Evolutionary conservation across 2,113 vertebrate genomes (phyloP).

Genomic region (Cavia porcellus): DNA sequence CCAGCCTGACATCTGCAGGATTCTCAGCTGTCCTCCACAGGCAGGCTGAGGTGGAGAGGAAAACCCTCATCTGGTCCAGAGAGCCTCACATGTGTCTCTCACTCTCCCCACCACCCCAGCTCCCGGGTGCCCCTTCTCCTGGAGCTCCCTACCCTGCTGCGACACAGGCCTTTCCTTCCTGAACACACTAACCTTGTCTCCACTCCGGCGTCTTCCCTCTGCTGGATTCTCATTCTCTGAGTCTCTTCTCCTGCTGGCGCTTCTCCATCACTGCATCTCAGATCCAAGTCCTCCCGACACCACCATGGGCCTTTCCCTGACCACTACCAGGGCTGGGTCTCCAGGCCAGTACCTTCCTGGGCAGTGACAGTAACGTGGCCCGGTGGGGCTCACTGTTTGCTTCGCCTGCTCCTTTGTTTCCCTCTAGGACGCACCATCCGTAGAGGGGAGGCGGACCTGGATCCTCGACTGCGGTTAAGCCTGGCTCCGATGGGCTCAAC

Average conservation of each 20-base stretch:
- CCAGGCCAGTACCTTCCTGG: neutral
- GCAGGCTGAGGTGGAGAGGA: neutral
- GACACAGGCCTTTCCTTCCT: neutral
- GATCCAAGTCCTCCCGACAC: neutral
- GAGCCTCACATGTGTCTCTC: neutral
- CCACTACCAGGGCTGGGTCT: neutral
- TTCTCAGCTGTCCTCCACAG: neutral
- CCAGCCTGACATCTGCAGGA: neutral
- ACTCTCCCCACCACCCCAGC: neutral
- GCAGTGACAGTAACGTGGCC: neutral
- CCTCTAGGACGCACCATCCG: neutral
- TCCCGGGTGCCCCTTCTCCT: neutral
- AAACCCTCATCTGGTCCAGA: neutral
- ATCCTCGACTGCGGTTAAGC: neutral
- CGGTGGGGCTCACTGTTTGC: neutral
- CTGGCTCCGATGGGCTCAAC: neutral
- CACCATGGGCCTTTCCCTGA: neutral
- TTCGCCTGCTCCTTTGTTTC: neutral
- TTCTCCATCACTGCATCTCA: neutral
- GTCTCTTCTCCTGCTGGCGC: neutral
- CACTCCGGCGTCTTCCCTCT: neutral
- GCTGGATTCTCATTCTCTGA: neutral
- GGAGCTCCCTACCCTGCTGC: neutral
- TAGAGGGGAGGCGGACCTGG: neutral
- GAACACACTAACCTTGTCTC: neutral